Evolutionary conservation across 2,113 vertebrate genomes (phyloP), one percentile per base, ranked within the genome.

Genomic region (Pandion haliaetus): DNA sequence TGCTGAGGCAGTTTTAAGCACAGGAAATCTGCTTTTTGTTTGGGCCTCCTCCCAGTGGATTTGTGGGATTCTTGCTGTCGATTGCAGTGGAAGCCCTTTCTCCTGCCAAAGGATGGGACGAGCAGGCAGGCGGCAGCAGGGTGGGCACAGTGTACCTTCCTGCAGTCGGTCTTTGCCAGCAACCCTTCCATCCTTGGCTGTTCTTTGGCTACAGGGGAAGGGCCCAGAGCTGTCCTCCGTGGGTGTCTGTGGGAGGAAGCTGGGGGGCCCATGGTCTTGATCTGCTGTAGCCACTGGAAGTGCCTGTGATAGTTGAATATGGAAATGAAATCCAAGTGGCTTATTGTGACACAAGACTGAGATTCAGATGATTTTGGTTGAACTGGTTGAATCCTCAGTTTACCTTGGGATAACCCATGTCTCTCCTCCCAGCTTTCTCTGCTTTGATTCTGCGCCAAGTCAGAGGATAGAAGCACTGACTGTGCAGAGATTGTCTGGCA

Each of bases 201-300:
- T 72, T 36, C 54, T 63, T 26, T 3, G 15, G 19, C 11, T 89
- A 8, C 40, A 19, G 6, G 24, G 32, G 5, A 67, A 59, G 8
- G 7, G n/a, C 38, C 11, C 8, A 47, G 32, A 50, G 15, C 8
- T 2, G 2, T 50, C 44, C 11, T 45, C 24, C 14, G 26, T 13
- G 5, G 2, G 1, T 20, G 8, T 50, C 61, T 34, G 17, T 57
- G 17, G 28, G n/a, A 84, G 31, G 57, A 91, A 82, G 40, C 5
- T 3, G 2, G 12, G 1, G 2, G 5, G 6, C 13, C 15, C 7
- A 5, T 0, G 3, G 14, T 5, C 32, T 93, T 44, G 28, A 9
- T 65, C 13, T 44, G 21, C 55, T 87, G 45, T 50, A 71, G 44
- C 49, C 7, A 2, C 61, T 79, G 8, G n/a, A 90, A 70, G 14